A percentile compares a stretch with the other conserved stretches of the same genome.
These are phyloP conservation scores for Heliangelus exortis DNA, from an alignment of 2,797 vertebrate genomes.

Conservation along the genomic window DNA sequence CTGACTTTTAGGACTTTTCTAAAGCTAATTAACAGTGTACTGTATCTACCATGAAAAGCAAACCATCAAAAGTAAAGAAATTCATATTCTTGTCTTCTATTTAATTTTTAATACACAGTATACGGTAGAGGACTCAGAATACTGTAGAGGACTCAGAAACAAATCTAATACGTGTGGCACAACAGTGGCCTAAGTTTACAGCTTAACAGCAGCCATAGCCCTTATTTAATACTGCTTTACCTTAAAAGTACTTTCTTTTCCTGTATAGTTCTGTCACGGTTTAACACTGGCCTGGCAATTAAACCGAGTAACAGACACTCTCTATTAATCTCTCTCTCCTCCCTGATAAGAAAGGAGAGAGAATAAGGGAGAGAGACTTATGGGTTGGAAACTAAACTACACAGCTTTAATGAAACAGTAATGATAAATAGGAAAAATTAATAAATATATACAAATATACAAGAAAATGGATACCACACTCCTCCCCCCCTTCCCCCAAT, in stretches of 20 bases:
- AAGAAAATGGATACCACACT: too few species aligned
- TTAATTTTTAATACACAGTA: constrained; percentile 1
- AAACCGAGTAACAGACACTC: too few species aligned
- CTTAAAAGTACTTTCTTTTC: not conserved
- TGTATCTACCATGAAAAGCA: not conserved
- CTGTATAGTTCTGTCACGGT: too few species aligned
- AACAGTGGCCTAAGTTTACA: not conserved
- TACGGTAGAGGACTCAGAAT: not conserved
- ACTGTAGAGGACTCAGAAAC: not conserved
- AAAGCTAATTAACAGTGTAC: not conserved
- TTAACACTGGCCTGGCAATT: too few species aligned
- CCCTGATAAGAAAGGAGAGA: too few species aligned
- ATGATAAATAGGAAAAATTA: too few species aligned
- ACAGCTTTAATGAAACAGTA: too few species aligned
- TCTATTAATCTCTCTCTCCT: too few species aligned
- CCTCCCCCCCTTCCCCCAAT: too few species aligned
- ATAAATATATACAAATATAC: too few species aligned
- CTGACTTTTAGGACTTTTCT: not conserved
- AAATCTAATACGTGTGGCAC: not conserved
- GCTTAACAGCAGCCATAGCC: not conserved
- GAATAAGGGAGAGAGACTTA: too few species aligned
- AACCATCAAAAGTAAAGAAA: not conserved
- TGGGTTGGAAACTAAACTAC: too few species aligned
- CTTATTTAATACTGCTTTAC: not conserved
- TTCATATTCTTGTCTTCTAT: not conserved